Conservation (phyloP, 2,888 invertebrate species). For the Parnassius smintheus region DNA sequence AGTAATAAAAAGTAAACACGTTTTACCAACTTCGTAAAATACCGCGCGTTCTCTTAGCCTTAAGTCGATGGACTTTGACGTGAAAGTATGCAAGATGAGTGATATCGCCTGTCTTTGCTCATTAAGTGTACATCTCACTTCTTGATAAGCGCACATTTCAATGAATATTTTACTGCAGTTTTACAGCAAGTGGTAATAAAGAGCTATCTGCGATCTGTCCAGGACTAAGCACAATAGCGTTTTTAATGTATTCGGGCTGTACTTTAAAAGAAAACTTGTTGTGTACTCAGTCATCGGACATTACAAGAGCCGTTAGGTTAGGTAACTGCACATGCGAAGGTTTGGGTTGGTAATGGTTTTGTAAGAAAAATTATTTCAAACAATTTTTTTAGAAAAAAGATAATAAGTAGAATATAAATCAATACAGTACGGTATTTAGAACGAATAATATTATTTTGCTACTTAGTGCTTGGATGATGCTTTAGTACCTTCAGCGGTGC, state of each 20-base stretch:
- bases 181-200: slow-evolving; percentile 21
- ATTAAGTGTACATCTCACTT: slow-evolving; percentile 28
- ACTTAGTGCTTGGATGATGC: too few relatives aligned
- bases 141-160: slow-evolving; percentile 23
- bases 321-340: too few relatives aligned
- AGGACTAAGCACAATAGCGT: slow-evolving; percentile 6
- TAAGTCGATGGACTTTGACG: slow-evolving; percentile 36
- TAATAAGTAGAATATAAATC: too few relatives aligned
- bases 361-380: too few relatives aligned
- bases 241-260: neutral
- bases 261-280: neutral
- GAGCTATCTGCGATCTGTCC: slow-evolving; percentile 20
- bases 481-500: too few relatives aligned
- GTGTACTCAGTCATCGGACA: too few relatives aligned
- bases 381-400: too few relatives aligned
- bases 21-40: slow-evolving; percentile 10
- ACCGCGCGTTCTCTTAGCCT: slow-evolving; percentile 20
- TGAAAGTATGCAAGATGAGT: slow-evolving; percentile 30
- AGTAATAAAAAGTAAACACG: slow-evolving; percentile 12
- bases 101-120: slow-evolving; percentile 26
- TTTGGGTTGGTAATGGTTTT: too few relatives aligned
- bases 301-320: too few relatives aligned
- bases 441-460: too few relatives aligned
- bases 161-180: slow-evolving; percentile 21
- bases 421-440: too few relatives aligned